These are phyloP conservation scores for Graptemys geographica DNA, from an alignment of 2,797 vertebrate genomes.

Conservation along the genomic window DNA sequence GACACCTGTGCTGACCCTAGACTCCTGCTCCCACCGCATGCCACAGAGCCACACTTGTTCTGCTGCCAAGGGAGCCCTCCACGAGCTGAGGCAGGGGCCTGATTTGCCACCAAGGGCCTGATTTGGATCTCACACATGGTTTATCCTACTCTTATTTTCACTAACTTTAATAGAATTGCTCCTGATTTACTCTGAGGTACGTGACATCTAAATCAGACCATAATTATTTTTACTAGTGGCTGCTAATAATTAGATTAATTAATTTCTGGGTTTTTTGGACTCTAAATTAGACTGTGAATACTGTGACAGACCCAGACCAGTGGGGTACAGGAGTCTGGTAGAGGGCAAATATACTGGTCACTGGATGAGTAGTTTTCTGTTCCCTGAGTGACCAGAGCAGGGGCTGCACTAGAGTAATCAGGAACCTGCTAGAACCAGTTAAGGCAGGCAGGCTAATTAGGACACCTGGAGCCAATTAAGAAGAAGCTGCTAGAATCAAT, in stretches of 20 bases:
- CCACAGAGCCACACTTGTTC: not conserved
- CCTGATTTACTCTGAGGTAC: rapidly evolving
- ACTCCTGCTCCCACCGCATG: not conserved
- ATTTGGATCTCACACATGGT: not conserved
- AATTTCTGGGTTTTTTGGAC: not conserved
- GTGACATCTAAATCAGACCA: not conserved
- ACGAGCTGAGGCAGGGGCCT: not conserved
- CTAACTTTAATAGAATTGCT: not conserved
- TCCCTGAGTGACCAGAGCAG: no score
- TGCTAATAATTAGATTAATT: not conserved
- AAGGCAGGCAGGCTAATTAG: no score
- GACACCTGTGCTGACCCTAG: not conserved
- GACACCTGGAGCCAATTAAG: no score
- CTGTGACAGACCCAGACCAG: no score
- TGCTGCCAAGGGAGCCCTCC: not conserved
- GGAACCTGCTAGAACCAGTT: no score
- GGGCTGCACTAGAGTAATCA: no score
- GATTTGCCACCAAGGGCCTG: not conserved
- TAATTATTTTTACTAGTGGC: not conserved
- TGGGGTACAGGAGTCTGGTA: no score
- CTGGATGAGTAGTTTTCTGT: no score
- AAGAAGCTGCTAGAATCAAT: no score
- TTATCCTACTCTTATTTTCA: not conserved
- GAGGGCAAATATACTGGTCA: no score
- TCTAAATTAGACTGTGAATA: not conserved